Evolutionary conservation across 2,113 vertebrate genomes (phyloP), one percentile per base, ranked within the genome.

Genomic region (Atrichornis clamosus): DNA sequence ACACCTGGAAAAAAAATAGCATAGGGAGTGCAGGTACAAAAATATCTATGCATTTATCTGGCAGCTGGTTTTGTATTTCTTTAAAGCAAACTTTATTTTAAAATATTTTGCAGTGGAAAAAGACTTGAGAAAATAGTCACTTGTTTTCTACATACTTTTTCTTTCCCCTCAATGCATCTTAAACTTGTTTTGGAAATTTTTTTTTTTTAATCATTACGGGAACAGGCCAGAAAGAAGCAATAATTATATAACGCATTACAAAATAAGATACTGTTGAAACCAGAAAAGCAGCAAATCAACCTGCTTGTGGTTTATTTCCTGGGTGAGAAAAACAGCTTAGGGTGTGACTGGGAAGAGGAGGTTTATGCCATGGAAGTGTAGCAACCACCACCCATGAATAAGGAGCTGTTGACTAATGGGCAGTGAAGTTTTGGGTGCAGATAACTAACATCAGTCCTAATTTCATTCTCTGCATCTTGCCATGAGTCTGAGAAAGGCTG

Each of bases 311-410:
- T 69, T 89, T 81, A 55, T 87, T 92, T 86, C 77, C 53, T 82
- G 65, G 50, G 19, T 94, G 75, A 56, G 46, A 76, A 70, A 89
- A 93, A 83, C 55, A 80, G 52, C 67, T 80, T 27, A 41, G 70
- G 88, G 78, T 90, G 92, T 92, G 85, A 80, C 92, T 93, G 95
- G 80, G 95, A 90, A 93, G 78, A 76, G 63, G 30, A 93, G 55
- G 27, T 55, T 86, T 86, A 9, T 92, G 50, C 59, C 63, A 52
- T 78, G 75, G 72, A 89, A 84, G 47, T 58, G 50, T 73, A 58
- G 41, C 65, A 75, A 82, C 89, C 35, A 15, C 64, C 56, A 81
- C 22, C 32, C 20, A 3, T 41, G 46, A 93, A 62, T 59, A 73
- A 75, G 53, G 46, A 88, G 42, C 33, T 86, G 26, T 35, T 95